Conservation (phyloP, 2,888 invertebrate genomes). For the Chrysolina haemoptera region DNA sequence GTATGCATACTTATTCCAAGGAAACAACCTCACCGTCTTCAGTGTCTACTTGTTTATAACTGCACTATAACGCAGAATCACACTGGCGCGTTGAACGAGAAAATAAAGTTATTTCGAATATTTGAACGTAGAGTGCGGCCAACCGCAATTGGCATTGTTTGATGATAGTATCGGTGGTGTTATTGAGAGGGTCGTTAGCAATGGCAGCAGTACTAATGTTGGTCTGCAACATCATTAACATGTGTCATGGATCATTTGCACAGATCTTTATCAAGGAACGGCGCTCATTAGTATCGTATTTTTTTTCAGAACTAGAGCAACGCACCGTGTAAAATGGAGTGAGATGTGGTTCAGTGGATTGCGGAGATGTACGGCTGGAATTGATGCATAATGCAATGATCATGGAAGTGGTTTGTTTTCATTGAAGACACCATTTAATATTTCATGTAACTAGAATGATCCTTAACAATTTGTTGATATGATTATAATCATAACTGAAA, state of each 20-base stretch:
- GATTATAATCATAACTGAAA: too few relatives aligned
- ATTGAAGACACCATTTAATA: too few relatives aligned
- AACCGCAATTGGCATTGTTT: constrained; percentile 68
- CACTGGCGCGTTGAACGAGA: constrained; percentile 54
- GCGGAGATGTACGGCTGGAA: neutral
- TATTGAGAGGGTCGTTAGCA: constrained; percentile 66
- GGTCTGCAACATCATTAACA: constrained; percentile 60
- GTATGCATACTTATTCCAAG: too few relatives aligned
- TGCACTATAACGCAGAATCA: constrained; percentile 20
- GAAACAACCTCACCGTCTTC: too few relatives aligned
- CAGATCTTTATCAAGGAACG: constrained; percentile 56
- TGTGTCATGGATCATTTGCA: constrained; percentile 63
- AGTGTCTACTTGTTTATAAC: neutral
- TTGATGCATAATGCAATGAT: too few relatives aligned
- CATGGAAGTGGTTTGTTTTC: too few relatives aligned
- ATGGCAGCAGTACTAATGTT: constrained; percentile 60
- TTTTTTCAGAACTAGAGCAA: constrained; percentile 56
- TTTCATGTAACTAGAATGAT: too few relatives aligned
- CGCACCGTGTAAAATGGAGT: neutral
- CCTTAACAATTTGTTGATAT: too few relatives aligned
- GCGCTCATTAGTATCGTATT: constrained; percentile 59
- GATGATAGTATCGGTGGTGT: constrained; percentile 65
- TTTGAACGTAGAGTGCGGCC: constrained; percentile 62
- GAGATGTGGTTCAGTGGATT: neutral
- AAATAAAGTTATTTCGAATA: constrained; percentile 63